Base-by-base conservation (phyloP, 2,888 invertebrate genomes). In the Nesidiocoris tenuis region DNA sequence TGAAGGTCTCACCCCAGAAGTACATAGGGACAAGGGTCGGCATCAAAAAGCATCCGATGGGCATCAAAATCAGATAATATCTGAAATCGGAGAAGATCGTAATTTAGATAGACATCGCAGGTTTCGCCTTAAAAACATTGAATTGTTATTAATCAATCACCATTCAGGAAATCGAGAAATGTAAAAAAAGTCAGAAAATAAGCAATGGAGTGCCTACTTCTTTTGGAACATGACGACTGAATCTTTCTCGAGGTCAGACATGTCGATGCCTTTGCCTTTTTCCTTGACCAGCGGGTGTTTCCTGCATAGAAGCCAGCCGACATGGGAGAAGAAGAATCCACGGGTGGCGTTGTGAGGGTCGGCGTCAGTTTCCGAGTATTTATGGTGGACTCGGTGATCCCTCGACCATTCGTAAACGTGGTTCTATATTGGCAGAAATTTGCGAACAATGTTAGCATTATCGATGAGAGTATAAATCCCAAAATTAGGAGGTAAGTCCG, bases 321-420 rank as follows among this genome's bases (percentile, higher is more conserved):
- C 88, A 84, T 98, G 98, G 0, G 96, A 90, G 85, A 97, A 98
- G 88, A 97, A 97, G 86, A 98, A 96, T 9, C 98, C 98, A 23
- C 96, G 87, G 70, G 84, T 93, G 1, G 95, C 94, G 83, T 96
- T 95, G 83, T 96, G 95, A 0, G 96, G 96, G 85, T 96, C 96
- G 0, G 95, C 96, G 83, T 96, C 91, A 0, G 96, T 96, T 83
- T 96, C 96, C 19, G 92, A 93, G 85, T 90, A 96, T 84, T 96
- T 96, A 86, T 96, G 96, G 83, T 96, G 94, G 82, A 94, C 91
- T 80, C 93, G 87, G 84, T 92, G 91, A 80, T 82, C 82, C 59
- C 82, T 77, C 7, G 82, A 79, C 82, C 82, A 82, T 79, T 82
- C 82, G 75, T 79, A 80, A n/a, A 82, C 80, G 65, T 81, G 80